These are phyloP conservation scores for Chamaetylas fuelleborni DNA, from an alignment of 2,113 vertebrate genomes.

Conservation along the genomic window DNA sequence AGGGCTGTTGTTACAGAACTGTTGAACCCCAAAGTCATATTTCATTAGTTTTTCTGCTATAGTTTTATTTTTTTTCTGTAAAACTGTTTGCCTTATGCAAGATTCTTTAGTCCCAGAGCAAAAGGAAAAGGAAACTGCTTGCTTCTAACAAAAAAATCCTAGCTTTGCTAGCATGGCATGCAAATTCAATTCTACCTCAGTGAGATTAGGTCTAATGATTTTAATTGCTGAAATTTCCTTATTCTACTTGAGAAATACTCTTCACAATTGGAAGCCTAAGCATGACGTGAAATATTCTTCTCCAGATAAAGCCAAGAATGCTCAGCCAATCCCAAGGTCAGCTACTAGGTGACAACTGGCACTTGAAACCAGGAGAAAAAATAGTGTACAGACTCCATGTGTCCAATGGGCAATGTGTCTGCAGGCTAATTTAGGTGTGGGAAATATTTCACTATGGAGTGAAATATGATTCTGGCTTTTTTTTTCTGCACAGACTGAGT, in stretches of 20 bases:
- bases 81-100: not conserved
- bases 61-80: not conserved
- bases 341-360: not conserved
- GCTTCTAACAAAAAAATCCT: not conserved
- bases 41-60: not conserved
- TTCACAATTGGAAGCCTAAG: not conserved
- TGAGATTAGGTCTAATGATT: not conserved
- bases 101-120: not conserved
- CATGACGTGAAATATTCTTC: not conserved
- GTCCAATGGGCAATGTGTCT: not conserved
- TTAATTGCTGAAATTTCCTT: not conserved
- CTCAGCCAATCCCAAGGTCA: not conserved
- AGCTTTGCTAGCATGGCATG: not conserved
- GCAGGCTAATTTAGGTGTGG: not conserved
- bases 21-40: not conserved
- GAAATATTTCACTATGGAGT: not conserved
- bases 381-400: not conserved
- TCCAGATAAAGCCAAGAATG: not conserved
- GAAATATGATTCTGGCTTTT: not conserved
- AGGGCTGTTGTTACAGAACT: not conserved
- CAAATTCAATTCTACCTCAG: not conserved
- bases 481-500: not conserved
- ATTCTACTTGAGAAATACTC: not conserved
- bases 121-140: not conserved
- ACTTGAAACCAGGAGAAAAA: not conserved